phyloP scores from a whole-genome alignment of 2,888 invertebrate species.

The Lasioglossum leucozonium region DNA sequence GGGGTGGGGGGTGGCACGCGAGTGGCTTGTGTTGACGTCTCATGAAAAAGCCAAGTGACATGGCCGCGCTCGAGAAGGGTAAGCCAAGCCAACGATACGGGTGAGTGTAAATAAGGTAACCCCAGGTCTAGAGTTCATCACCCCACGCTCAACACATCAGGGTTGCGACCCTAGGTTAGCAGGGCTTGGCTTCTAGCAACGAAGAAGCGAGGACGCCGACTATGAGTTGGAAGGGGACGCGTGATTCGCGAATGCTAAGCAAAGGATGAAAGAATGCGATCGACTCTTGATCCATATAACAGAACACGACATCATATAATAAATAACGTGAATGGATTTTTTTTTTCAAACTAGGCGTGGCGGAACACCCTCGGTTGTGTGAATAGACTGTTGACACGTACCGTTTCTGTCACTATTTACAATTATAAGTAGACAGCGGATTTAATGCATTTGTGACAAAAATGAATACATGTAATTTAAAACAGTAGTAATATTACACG shows the following conservation, averaged over 20 bases:
- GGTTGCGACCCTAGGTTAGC: constrained; percentile 70
- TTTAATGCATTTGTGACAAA: too few relatives aligned
- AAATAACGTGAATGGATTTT: constrained; percentile 29
- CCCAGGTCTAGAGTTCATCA: constrained; percentile 68
- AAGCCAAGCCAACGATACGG: constrained; percentile 65
- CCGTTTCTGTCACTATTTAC: neutral
- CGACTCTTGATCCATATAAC: constrained; percentile 18
- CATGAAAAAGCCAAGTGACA: constrained; percentile 64
- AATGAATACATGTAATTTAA: too few relatives aligned
- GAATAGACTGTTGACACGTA: neutral
- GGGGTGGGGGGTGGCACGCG: constrained; percentile 5
- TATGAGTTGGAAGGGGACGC: constrained; percentile 8
- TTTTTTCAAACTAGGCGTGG: neutral
- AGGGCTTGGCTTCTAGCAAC: constrained; percentile 43
- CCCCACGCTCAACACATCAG: constrained; percentile 62
- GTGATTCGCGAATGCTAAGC: constrained; percentile 7
- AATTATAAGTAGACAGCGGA: neutral
- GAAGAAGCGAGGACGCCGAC: constrained; percentile 41
- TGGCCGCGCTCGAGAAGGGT: constrained; percentile 54
- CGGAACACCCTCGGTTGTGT: neutral
- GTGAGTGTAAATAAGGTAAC: constrained; percentile 74
- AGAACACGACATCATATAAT: neutral
- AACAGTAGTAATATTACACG: too few relatives aligned
- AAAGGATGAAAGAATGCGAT: constrained; percentile 24
- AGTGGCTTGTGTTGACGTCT: constrained; percentile 46